phyloP scores from a whole-genome alignment of 2,797 vertebrate species.

The Lacerta bilineata region DNA sequence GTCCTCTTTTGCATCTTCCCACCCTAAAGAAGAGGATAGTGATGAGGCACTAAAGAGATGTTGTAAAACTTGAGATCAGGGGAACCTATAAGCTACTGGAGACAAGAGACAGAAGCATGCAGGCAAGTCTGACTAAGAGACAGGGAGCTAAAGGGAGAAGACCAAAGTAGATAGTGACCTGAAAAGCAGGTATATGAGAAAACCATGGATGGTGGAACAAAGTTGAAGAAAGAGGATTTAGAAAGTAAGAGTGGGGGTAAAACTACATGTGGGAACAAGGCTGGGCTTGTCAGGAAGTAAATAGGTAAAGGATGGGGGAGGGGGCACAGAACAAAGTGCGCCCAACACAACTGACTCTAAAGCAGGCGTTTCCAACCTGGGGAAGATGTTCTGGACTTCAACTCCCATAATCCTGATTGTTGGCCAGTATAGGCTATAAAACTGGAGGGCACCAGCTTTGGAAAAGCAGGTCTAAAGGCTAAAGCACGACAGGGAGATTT shows the following conservation, averaged over 20 bases:
- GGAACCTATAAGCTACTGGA: neutral
- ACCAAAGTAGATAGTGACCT: neutral
- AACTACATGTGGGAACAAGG: neutral
- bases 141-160: neutral
- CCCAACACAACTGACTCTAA: no score
- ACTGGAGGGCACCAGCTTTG: neutral
- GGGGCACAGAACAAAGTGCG: neutral
- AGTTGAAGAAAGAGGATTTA: no score
- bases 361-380: neutral
- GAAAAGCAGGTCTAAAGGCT: neutral
- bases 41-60: no score
- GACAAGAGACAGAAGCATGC: neutral
- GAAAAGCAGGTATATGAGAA: neutral
- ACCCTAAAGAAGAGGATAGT: no score
- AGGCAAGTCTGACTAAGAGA: neutral
- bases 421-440: neutral
- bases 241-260: neutral
- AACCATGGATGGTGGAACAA: neutral
- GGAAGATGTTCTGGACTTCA: neutral
- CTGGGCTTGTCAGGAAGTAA: no score
- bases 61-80: neutral
- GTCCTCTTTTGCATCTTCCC: no score
- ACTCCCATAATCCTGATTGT: neutral
- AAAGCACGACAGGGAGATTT: neutral
- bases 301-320: neutral